Conservation (phyloP, 2,797 vertebrate species). For the Chelon labrosus region DNA sequence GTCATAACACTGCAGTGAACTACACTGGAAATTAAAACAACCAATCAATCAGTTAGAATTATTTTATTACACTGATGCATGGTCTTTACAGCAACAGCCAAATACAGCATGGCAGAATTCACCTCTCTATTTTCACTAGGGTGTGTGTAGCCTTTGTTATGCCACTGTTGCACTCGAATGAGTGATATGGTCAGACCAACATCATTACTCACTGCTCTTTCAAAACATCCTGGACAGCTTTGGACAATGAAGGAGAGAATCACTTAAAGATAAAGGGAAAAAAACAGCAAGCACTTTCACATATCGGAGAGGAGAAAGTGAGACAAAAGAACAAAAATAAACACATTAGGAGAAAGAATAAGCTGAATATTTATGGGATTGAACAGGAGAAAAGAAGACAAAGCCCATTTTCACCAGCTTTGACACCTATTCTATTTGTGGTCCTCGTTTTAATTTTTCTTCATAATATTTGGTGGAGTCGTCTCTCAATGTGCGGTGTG, state of each 20-base stretch:
- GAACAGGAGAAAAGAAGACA: conserved; percentile 45
- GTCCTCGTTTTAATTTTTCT: conserved; percentile 61
- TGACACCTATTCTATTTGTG: conserved; percentile 68
- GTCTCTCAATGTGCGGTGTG: conserved; percentile 72
- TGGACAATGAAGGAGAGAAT: conserved; percentile 50
- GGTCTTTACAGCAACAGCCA: not conserved
- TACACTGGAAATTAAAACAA: conserved; percentile 12
- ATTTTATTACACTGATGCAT: not conserved
- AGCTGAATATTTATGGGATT: conserved; percentile 58
- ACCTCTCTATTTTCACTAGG: too few relatives aligned
- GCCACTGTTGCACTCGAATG: not conserved
- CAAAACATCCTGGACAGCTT: conserved; percentile 41
- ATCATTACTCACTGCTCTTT: conserved; percentile 60
- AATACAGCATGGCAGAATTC: too few relatives aligned
- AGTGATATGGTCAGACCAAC: conserved; percentile 28
- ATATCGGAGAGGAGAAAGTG: conserved; percentile 33
- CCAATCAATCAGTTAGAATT: conserved; percentile 24
- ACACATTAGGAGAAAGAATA: conserved; percentile 32
- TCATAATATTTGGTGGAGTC: conserved; percentile 61
- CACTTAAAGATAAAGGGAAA: conserved; percentile 40
- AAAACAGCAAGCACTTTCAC: conserved; percentile 24
- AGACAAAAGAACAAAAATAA: conserved; percentile 66
- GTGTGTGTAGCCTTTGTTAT: too few relatives aligned
- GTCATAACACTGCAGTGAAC: conserved; percentile 42
- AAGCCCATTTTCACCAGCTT: conserved; percentile 53